Conservation (phyloP, 2,113 vertebrate genomes). For the Fregetta grallaria region DNA sequence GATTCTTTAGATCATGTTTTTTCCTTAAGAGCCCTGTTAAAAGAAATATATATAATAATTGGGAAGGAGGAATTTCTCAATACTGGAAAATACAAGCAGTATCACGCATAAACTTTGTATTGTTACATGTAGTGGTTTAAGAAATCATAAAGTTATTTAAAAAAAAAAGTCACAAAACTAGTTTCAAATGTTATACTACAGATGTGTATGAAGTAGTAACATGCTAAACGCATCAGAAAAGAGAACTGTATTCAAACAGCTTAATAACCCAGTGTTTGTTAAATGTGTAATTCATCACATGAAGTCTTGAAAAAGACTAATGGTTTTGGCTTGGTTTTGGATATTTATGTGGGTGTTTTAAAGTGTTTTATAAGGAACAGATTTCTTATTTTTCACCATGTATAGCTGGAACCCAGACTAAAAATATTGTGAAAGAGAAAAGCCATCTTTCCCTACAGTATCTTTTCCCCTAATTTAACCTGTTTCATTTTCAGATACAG, state of each 20-base stretch:
- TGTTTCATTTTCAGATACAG: background rate
- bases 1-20: background rate
- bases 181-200: background rate
- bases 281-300: background rate
- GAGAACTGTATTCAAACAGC: background rate
- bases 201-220: background rate
- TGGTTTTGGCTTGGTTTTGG: background rate
- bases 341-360: background rate
- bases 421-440: background rate
- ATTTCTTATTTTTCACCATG: background rate
- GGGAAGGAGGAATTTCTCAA: background rate
- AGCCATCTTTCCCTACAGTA: background rate
- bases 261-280: background rate
- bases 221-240: background rate
- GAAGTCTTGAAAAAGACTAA: background rate
- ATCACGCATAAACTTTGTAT: background rate
- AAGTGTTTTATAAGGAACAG: background rate
- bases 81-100: background rate
- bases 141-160: background rate
- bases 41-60: background rate
- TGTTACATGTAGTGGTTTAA: background rate
- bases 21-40: background rate
- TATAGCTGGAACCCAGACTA: background rate
- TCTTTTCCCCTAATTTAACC: background rate
- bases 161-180: background rate